Evolutionary conservation across 2,888 invertebrate genomes (phyloP).

Genomic region (Lithophane leautieri): DNA sequence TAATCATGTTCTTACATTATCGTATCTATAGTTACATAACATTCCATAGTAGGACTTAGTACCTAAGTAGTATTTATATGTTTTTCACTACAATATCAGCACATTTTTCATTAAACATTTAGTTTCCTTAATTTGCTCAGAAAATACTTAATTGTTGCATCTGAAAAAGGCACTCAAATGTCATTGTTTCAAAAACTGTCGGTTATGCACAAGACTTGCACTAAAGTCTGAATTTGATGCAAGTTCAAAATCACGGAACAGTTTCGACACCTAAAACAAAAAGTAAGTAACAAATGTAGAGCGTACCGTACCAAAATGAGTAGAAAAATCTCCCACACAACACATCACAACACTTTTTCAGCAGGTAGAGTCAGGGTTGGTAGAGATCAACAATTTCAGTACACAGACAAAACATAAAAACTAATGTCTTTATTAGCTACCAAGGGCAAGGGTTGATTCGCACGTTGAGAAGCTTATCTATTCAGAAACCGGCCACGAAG

Average conservation of each 20-base stretch:
- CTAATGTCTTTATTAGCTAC: background rate
- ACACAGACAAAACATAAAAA: background rate
- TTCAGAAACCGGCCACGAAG: background rate
- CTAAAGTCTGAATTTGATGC: background rate
- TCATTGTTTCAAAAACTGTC: background rate
- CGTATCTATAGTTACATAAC: slow-evolving; percentile 22
- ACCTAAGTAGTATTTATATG: slow-evolving; percentile 16
- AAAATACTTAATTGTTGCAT: background rate
- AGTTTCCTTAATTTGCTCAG: background rate
- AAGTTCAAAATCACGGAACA: background rate
- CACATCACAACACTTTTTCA: slow-evolving; percentile 1
- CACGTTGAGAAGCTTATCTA: background rate
- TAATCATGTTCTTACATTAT: slow-evolving; percentile 34
- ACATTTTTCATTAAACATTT: background rate
- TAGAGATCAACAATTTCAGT: background rate
- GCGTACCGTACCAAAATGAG: no score
- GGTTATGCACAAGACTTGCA: background rate
- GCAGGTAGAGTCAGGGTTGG: background rate
- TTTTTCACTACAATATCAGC: slow-evolving; percentile 11
- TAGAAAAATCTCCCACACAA: background rate
- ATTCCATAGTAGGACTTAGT: slow-evolving; percentile 19
- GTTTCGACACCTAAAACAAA: background rate
- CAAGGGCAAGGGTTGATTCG: background rate
- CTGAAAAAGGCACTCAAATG: background rate
- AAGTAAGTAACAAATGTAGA: background rate